These are phyloP conservation scores for Lasioglossum baleicum DNA, from an alignment of 1,140 invertebrate genomes.

Conservation along the genomic window DNA sequence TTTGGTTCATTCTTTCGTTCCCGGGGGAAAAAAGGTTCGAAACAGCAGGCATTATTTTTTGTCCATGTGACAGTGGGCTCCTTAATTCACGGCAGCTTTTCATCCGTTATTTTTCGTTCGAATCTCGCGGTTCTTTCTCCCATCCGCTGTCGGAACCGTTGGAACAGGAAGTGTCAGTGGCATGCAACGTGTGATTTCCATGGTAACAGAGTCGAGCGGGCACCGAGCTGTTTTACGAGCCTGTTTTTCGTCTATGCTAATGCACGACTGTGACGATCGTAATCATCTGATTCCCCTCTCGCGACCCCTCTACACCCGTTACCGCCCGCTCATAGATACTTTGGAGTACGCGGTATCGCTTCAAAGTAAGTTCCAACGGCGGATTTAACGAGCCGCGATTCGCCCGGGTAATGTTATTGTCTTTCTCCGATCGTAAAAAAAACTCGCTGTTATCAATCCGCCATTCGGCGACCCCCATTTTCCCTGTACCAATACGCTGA, in stretches of 20 bases:
- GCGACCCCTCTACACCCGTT: not conserved
- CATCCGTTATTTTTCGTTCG: not conserved
- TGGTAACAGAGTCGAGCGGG: conserved; percentile 53
- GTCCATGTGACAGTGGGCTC: too few relatives aligned
- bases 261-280: conserved; percentile 63
- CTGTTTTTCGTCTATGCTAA: conserved; percentile 70
- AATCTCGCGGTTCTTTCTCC: not conserved
- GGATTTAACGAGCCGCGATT: conserved; percentile 57
- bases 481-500: not conserved
- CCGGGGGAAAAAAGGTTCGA: too few relatives aligned
- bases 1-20: too few relatives aligned
- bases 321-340: conserved; percentile 40
- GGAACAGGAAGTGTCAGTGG: conserved; percentile 34
- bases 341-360: conserved; percentile 45
- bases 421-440: conserved; percentile 50
- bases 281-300: conserved; percentile 41
- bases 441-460: conserved; percentile 1
- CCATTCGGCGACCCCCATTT: not conserved
- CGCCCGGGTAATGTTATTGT: conserved; percentile 40
- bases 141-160: not conserved
- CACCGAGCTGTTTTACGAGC: conserved; percentile 60
- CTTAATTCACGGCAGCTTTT: too few relatives aligned
- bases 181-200: conserved; percentile 60
- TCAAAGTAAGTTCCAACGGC: conserved; percentile 49
- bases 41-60: too few relatives aligned